phyloP scores from a whole-genome alignment of 2,888 invertebrate species.

The Phengaris arion region DNA sequence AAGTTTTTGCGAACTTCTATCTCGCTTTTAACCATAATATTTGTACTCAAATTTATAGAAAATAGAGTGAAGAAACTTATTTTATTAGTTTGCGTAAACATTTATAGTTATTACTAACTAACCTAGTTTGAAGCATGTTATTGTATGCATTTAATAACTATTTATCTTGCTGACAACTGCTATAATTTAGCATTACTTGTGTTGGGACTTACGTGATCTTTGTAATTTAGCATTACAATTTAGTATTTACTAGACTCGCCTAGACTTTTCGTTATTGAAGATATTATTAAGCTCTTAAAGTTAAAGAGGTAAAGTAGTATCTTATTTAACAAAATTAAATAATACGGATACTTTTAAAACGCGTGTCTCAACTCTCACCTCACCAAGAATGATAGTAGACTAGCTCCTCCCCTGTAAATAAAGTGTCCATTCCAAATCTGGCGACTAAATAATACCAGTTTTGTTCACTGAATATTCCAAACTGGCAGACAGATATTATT shows the following conservation, averaged over 20 bases:
- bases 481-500: too few species aligned
- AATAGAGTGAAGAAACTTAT: neutral
- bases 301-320: neutral
- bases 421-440: too few species aligned
- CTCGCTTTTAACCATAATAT: neutral
- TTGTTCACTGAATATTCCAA: too few species aligned
- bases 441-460: too few species aligned
- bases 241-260: neutral
- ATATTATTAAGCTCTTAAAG: slow-evolving; percentile 3
- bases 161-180: neutral
- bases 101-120: neutral
- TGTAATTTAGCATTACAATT: neutral
- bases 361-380: too few species aligned
- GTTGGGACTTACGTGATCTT: neutral
- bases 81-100: neutral
- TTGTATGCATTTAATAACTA: neutral
- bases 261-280: neutral
- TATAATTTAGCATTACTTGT: neutral
- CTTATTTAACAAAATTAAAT: neutral
- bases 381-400: too few species aligned
- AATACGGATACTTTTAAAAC: neutral
- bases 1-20: neutral
- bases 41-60: neutral
- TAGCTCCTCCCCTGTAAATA: too few species aligned
- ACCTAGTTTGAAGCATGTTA: neutral